Evolutionary conservation across 1,140 invertebrate genomes (phyloP), one percentile per base, ranked within the genome.

Genomic region (Macrocentrus cingulum): DNA sequence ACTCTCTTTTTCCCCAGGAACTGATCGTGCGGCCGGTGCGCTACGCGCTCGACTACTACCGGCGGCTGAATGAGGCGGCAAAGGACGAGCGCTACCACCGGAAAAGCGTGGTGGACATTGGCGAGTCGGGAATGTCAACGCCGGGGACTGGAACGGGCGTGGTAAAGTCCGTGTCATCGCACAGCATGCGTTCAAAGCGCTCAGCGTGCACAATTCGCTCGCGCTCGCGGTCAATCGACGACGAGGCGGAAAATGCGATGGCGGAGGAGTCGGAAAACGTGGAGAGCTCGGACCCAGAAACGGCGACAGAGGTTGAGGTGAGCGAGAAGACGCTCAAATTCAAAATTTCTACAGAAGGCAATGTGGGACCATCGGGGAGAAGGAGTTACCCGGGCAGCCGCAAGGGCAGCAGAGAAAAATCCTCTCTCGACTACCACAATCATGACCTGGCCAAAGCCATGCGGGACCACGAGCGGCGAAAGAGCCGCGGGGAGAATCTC

Each of bases 241-340:
- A 85, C 29, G 81, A 82, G 11, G 69, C 61, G 44, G 78, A 77
- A 44, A 83, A 79, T 13, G 57, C 84, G 6, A 84, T 82, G n/a
- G 65, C 71, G 39, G 84, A 87, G 61, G 79, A 86, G 3, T 76
- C 77, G 4, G 84, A 86, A 25, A 84, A 83, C 57, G 76, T 82
- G 9, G 85, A 86, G 58, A 86, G 83, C 61, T 86, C 86, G 1
- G 87, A 88, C 59, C 83, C 83, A 0, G 86, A 87, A 65, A 88
- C 86, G 1, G 87, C 86, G 6, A 90, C 87, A 11, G 88, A 91
- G 72, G 89, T 89, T 1, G 88, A 89, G 64, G 82, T 90, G 46
- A 88, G 87, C 46, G 89, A 91, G 66, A 88, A 88, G 67, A 85
- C 89, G 1, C 80, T 89, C 0, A 90, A 89, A 65, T 88, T 88